Percentiles rank a stretch among this genome's conserved stretches.
These are phyloP conservation scores for Drosophila melanogaster DNA, from an alignment of 1,140 invertebrate genomes.

Conservation along the genomic window DNA sequence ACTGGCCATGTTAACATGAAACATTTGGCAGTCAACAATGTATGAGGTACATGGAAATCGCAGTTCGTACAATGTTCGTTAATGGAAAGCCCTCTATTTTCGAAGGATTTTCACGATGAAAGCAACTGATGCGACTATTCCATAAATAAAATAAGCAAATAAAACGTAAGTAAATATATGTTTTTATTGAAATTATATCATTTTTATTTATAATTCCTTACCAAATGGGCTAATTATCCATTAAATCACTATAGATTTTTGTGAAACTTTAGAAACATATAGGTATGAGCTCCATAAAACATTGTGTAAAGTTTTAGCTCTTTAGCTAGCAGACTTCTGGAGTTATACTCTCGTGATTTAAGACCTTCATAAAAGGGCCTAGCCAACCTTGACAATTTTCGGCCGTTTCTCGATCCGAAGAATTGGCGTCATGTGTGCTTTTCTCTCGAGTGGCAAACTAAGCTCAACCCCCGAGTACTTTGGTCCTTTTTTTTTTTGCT, in stretches of 20 bases:
- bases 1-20: constrained; percentile 46
- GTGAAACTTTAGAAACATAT: not conserved
- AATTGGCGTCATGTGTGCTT: constrained; percentile 20
- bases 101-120: not conserved
- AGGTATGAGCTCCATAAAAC: not conserved
- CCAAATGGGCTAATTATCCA: not conserved
- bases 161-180: no score
- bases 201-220: no score
- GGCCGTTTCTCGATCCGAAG: not conserved
- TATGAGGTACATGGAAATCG: constrained; percentile 6
- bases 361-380: not conserved
- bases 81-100: not conserved
- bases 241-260: not conserved
- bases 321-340: not conserved
- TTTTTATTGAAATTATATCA: no score
- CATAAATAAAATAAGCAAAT: no score
- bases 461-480: constrained; percentile 2
- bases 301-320: not conserved
- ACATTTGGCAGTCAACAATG: constrained; percentile 26
- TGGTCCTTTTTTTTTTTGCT: constrained; percentile 19
- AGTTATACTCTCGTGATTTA: not conserved
- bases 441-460: constrained; percentile 6
- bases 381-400: not conserved
- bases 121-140: no score
- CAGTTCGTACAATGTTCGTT: constrained; percentile 11